Conservation (phyloP, 2,888 invertebrate species). For the Teleogryllus oceanicus region DNA sequence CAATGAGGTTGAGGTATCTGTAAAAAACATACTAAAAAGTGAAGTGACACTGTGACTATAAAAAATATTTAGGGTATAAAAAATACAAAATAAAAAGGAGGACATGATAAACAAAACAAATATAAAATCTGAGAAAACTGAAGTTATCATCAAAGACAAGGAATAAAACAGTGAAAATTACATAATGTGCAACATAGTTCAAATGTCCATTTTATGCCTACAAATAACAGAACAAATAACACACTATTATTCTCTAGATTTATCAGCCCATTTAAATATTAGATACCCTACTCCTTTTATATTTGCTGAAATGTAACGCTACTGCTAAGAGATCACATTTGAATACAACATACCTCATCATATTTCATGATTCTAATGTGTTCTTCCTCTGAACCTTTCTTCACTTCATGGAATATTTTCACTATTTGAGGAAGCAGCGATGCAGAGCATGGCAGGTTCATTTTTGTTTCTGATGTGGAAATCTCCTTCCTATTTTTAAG, state of each 20-base stretch:
- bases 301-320: not conserved
- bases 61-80: not conserved
- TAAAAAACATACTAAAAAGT: slow-evolving; percentile 27
- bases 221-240: too few species aligned
- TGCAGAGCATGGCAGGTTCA: slow-evolving; percentile 33
- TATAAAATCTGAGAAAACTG: too few species aligned
- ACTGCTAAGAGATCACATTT: not conserved
- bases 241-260: too few species aligned
- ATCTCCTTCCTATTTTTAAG: slow-evolving; percentile 24
- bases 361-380: slow-evolving; percentile 32
- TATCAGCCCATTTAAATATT: too few species aligned
- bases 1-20: slow-evolving; percentile 44
- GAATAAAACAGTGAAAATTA: too few species aligned
- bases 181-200: too few species aligned
- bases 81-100: too few species aligned
- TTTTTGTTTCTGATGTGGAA: slow-evolving; percentile 28
- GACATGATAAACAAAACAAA: too few species aligned
- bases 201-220: too few species aligned
- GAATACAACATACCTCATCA: slow-evolving; percentile 33
- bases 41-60: not conserved
- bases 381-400: slow-evolving; percentile 26
- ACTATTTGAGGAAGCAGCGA: slow-evolving; percentile 30
- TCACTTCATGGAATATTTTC: slow-evolving; percentile 27
- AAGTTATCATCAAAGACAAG: too few species aligned
- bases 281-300: too few species aligned